These are phyloP conservation scores for Camponotus pennsylvanicus DNA, from an alignment of 1,140 invertebrate genomes.

Conservation along the genomic window DNA sequence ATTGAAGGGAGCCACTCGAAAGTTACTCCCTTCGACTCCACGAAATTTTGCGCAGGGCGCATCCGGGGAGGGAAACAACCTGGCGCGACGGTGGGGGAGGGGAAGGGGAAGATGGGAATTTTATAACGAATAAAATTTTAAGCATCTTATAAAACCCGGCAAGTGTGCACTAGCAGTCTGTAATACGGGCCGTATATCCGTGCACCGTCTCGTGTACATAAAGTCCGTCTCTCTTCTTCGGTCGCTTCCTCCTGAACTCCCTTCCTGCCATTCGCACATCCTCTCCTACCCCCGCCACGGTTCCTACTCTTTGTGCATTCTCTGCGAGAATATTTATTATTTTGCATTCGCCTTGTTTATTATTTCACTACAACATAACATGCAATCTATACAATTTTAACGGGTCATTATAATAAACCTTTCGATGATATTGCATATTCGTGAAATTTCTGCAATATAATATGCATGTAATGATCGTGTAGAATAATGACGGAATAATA, in stretches of 20 bases:
- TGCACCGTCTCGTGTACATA: constrained; percentile 74
- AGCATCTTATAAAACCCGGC: constrained; percentile 81
- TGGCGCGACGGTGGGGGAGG: constrained; percentile 8
- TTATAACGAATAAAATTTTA: constrained; percentile 83
- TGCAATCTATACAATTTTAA: constrained; percentile 19
- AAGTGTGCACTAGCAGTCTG: constrained; percentile 80
- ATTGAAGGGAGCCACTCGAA: constrained; percentile 16
- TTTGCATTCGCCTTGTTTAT: constrained; percentile 37
- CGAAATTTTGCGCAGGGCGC: constrained; percentile 56
- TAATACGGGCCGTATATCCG: constrained; percentile 81
- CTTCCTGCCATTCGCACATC: background rate
- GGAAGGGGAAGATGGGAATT: constrained; percentile 70
- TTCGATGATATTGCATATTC: background rate
- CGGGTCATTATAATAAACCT: background rate
- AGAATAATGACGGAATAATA: background rate
- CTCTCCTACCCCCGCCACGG: background rate
- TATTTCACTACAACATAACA: constrained; percentile 29
- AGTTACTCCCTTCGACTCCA: constrained; percentile 2
- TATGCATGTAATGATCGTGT: background rate
- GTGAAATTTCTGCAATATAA: constrained; percentile 18
- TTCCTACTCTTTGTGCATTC: constrained; percentile 33
- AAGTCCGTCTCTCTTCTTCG: constrained; percentile 57
- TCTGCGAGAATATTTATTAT: constrained; percentile 53
- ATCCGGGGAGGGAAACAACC: constrained; percentile 30
- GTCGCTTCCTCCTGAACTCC: constrained; percentile 26